Base-by-base conservation (phyloP, 1,140 invertebrate species). In the Pseudomyrmex cubaensis region DNA sequence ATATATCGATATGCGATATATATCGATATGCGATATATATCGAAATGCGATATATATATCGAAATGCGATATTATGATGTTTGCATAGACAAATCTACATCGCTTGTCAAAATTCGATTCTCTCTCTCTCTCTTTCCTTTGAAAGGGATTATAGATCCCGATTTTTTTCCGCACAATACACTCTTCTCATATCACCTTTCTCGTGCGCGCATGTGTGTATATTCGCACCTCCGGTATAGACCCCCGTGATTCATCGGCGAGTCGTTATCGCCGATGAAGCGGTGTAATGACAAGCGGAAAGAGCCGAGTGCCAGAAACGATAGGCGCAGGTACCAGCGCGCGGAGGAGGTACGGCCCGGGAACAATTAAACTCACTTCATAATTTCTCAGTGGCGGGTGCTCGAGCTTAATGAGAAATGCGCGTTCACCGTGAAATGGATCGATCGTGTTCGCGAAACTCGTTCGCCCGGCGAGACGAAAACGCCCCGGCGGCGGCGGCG, bases 311-410 rank as follows among this genome's bases (percentile, higher is more conserved):
- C 61, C 64, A 86, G 80, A 76, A 86, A 35, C 48, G 74, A 84
- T 64, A 66, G 85, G 62, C 76, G 25, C n/a, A 80, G 59, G 84
- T 48, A 83, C 8, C 61, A 59, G 50, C 67, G 72, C 25, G 25
- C 61, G 59, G 80, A 72, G 62, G 50, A 82, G 82, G 82, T 73
- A 84, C 77, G 62, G 67, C 73, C 56, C 72, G 84, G 5, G 87
- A 86, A 91, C 90, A 92, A 92, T 92, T 91, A 91, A 91, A 90
- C 87, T 90, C 86, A 75, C 84, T 87, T 90, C 86, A 90, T 88
- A 91, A 91, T 91, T 90, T 88, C 87, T 85, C 67, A 56, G 72
- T 66, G 67, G 76, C 56, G 35, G 80, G 82, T 67, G 85, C 75
- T 67, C 63, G 48, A 76, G 84, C 82, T 90, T 88, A 91, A 91